Evolutionary conservation across 2,113 vertebrate species (phyloP).

Genomic region (Urocitellus parryii): DNA sequence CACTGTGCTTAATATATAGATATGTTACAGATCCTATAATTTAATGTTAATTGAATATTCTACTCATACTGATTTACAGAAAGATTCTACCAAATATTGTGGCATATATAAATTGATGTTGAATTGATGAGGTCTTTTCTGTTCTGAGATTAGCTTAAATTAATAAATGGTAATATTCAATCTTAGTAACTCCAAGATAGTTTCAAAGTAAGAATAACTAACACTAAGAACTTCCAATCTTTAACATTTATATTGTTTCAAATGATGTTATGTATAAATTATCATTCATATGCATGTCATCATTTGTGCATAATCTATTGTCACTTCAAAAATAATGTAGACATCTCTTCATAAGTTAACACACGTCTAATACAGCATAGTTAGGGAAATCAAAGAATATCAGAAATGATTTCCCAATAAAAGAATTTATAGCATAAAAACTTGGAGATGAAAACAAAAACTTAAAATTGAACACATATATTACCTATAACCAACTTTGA

Average conservation of each 20-base stretch:
- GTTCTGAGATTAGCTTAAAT: background rate
- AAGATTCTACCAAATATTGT: background rate
- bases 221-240: background rate
- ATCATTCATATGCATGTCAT: background rate
- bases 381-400: background rate
- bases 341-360: background rate
- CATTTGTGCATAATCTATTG: background rate
- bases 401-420: background rate
- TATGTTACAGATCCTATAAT: background rate
- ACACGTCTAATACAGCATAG: background rate
- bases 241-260: background rate
- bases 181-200: background rate
- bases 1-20: background rate
- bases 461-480: background rate
- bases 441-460: background rate
- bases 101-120: background rate
- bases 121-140: background rate
- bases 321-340: background rate
- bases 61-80: background rate
- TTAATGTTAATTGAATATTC: slow-evolving; percentile 11
- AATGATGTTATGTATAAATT: background rate
- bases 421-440: background rate
- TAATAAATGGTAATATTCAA: background rate
- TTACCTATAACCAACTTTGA: background rate
- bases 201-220: too few species aligned